A percentile compares a stretch with the other conserved stretches of the same genome.
These are phyloP conservation scores for Nannoperca obscura DNA, from an alignment of 2,797 vertebrate genomes.

Conservation along the genomic window DNA sequence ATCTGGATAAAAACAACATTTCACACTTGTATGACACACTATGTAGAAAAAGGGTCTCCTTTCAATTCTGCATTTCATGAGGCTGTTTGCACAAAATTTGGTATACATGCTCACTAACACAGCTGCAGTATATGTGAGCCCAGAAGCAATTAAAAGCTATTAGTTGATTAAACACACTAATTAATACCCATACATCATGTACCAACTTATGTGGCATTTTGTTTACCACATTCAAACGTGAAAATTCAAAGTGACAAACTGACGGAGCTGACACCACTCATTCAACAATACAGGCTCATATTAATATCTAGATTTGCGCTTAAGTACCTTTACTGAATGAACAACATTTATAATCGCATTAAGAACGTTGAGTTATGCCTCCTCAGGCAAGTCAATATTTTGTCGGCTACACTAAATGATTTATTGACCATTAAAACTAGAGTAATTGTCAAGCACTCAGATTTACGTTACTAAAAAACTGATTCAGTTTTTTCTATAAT, in stretches of 20 bases:
- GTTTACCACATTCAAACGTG: not conserved
- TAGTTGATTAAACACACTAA: not conserved
- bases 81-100: not conserved
- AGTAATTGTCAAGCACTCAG: constrained; percentile 14
- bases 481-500: constrained; percentile 11
- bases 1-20: constrained; percentile 23
- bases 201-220: not conserved
- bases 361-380: not conserved
- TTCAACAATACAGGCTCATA: constrained; percentile 25
- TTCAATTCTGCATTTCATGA: constrained; percentile 2
- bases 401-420: constrained; percentile 6
- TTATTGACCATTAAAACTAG: constrained; percentile 24
- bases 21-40: constrained; percentile 12
- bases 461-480: not conserved
- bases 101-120: not conserved
- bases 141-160: not conserved
- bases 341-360: constrained; percentile 27
- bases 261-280: constrained; percentile 7
- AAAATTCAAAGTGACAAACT: constrained; percentile 5
- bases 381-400: constrained; percentile 35
- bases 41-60: not conserved
- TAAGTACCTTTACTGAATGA: constrained; percentile 26
- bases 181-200: not conserved
- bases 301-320: constrained; percentile 27
- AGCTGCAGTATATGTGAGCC: not conserved